phyloP scores from a whole-genome alignment of 1,140 invertebrate species.

The Asobara japonica region DNA sequence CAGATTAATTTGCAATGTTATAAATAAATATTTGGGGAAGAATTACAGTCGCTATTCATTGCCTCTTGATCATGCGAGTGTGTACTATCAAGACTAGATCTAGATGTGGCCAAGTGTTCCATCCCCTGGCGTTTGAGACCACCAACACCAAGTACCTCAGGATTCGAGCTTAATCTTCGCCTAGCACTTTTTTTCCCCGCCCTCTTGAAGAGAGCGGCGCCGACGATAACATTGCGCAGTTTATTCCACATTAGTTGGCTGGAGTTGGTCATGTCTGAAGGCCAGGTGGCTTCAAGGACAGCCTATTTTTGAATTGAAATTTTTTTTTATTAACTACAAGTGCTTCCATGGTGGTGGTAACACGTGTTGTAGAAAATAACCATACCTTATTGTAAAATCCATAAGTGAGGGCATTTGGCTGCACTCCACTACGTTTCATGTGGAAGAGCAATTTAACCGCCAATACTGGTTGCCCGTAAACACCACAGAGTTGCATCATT shows the following conservation, averaged over 20 bases:
- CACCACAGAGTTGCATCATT: constrained; percentile 98
- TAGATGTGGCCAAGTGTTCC: constrained; percentile 57
- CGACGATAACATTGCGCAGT: constrained; percentile 89
- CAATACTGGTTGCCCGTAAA: constrained; percentile 91
- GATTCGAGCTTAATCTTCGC: constrained; percentile 60
- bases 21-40: constrained; percentile 16
- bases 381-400: constrained; percentile 73
- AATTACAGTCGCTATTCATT: constrained; percentile 59
- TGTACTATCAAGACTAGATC: constrained; percentile 62
- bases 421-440: constrained; percentile 94
- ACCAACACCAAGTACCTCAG: constrained; percentile 50
- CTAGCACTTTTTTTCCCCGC: constrained; percentile 73
- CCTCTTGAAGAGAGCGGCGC: constrained; percentile 85
- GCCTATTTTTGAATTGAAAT: constrained; percentile 61
- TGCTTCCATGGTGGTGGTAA: neutral
- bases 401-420: constrained; percentile 98
- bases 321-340: neutral
- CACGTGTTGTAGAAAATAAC: neutral
- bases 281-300: constrained; percentile 95
- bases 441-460: constrained; percentile 94
- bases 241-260: constrained; percentile 93
- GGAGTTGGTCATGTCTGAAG: constrained; percentile 83
- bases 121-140: constrained; percentile 56
- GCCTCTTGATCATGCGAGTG: constrained; percentile 64
- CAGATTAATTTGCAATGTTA: neutral